Conservation (phyloP, 2,113 vertebrate genomes). For the Rhadina sibilatrix region DNA sequence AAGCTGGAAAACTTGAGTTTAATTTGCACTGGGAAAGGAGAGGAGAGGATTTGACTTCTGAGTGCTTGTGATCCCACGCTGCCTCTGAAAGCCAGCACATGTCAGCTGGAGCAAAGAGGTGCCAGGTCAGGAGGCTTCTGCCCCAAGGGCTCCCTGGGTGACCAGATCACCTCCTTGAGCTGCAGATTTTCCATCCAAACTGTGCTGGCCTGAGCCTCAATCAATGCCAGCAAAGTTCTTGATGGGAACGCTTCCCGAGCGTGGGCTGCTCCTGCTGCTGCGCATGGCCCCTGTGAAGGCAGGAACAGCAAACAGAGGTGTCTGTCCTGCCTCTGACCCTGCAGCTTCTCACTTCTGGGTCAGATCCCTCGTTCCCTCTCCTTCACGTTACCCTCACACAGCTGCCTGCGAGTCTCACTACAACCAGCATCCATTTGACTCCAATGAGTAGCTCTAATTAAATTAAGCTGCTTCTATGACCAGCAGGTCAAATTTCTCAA, state of each 20-base stretch:
- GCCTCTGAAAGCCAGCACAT: not conserved
- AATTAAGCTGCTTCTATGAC: slow-evolving; percentile 29
- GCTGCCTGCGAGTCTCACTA: not conserved
- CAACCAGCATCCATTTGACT: slow-evolving; percentile 15
- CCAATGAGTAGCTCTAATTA: slow-evolving; percentile 16
- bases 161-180: not conserved
- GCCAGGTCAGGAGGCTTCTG: not conserved
- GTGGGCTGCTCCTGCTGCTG: not conserved
- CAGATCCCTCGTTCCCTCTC: not conserved
- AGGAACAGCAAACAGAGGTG: not conserved
- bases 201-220: not conserved
- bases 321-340: not conserved
- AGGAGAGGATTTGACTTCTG: not conserved
- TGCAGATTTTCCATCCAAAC: not conserved
- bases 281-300: not conserved
- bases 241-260: accelerated
- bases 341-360: not conserved
- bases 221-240: not conserved
- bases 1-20: not conserved
- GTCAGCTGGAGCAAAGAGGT: not conserved
- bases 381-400: not conserved
- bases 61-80: not conserved
- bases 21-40: not conserved
- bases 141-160: not conserved
- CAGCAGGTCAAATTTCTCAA: slow-evolving; percentile 47